phyloP scores from a whole-genome alignment of 2,797 vertebrate genomes.

The Typhlichthys eigenmanni region DNA sequence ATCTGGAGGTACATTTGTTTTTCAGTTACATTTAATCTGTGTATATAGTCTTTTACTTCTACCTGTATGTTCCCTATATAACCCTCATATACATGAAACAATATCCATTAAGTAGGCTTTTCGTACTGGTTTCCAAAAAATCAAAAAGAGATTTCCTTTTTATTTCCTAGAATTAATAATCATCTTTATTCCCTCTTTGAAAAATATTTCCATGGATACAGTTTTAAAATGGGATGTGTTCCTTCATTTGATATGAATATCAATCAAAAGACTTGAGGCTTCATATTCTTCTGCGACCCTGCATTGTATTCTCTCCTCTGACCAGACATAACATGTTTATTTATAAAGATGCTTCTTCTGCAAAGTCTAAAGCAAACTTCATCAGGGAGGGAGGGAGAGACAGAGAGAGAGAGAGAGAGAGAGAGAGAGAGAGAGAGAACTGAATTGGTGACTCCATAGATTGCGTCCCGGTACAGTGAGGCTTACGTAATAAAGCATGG shows the following conservation, averaged over 20 bases:
- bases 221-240: background rate
- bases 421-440: constrained; percentile 14
- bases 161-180: too few relatives aligned
- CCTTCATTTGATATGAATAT: background rate
- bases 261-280: constrained; percentile 14
- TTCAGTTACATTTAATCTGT: too few relatives aligned
- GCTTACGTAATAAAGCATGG: constrained; percentile 59
- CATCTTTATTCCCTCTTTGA: too few relatives aligned
- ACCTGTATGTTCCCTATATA: too few relatives aligned
- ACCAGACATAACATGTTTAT: constrained; percentile 68
- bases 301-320: constrained; percentile 45
- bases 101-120: constrained; percentile 13
- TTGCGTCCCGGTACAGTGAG: constrained; percentile 56
- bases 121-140: too few relatives aligned
- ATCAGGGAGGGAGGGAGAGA: constrained; percentile 36
- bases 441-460: constrained; percentile 42
- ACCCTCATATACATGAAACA: background rate
- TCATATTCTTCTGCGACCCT: constrained; percentile 39
- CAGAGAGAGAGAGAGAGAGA: too few relatives aligned
- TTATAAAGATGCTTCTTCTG: constrained; percentile 71
- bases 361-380: constrained; percentile 55
- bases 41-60: too few relatives aligned
- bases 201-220: too few relatives aligned
- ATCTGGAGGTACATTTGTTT: too few relatives aligned
- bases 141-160: too few relatives aligned